Evolutionary conservation across 2,797 vertebrate species (phyloP).

Genomic region (Ambastaia sidthimunki): DNA sequence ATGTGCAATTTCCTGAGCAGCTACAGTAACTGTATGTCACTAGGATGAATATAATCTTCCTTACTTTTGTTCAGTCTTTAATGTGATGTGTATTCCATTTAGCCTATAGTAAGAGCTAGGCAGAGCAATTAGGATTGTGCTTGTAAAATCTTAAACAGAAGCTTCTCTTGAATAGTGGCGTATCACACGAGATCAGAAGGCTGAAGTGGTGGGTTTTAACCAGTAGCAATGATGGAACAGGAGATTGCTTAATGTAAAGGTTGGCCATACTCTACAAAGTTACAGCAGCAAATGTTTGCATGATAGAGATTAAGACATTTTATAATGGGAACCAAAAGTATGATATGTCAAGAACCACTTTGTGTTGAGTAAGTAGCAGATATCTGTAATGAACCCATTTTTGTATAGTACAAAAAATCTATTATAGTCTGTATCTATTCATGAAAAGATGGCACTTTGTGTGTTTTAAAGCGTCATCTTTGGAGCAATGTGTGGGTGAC

Average conservation of each 20-base stretch:
- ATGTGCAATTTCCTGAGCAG: constrained; percentile 4
- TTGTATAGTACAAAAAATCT: not conserved
- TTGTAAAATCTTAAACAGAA: not conserved
- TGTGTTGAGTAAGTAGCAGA: not conserved
- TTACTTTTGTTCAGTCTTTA: not conserved
- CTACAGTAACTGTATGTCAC: too few relatives aligned
- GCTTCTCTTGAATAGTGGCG: not conserved
- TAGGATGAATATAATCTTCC: too few relatives aligned
- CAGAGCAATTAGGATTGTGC: not conserved
- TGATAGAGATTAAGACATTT: not conserved
- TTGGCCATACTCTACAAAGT: not conserved
- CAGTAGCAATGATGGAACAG: not conserved
- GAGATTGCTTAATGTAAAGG: not conserved
- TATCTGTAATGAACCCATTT: not conserved
- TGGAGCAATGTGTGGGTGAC: not conserved
- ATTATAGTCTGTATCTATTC: not conserved
- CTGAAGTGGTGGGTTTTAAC: not conserved
- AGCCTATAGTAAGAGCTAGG: not conserved
- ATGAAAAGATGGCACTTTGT: not conserved
- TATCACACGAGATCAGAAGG: not conserved
- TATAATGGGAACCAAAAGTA: not conserved
- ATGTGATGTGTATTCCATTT: not conserved
- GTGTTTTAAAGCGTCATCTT: not conserved
- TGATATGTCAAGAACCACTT: not conserved
- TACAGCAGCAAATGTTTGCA: constrained; percentile 1